phyloP scores from a whole-genome alignment of 2,797 vertebrate species.

The Manis crassicaudata region DNA sequence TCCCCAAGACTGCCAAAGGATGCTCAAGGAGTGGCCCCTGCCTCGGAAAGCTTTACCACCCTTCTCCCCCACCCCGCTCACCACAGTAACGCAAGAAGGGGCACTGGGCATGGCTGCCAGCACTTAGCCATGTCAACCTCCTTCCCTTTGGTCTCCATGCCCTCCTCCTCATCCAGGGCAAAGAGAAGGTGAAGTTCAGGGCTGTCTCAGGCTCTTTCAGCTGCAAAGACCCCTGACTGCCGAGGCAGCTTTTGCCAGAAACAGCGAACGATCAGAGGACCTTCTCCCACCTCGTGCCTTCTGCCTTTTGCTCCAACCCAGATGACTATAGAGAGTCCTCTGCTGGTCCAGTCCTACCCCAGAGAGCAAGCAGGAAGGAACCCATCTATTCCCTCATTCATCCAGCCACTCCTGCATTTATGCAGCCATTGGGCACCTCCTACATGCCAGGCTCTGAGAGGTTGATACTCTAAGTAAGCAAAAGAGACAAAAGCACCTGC shows the following conservation, averaged over 20 bases:
- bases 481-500: too few relatives aligned
- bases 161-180: too few relatives aligned
- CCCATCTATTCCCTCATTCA: too few relatives aligned
- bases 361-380: neutral
- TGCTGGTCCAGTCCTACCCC: neutral
- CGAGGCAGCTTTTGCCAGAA: neutral
- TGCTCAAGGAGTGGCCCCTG: neutral
- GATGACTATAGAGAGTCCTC: neutral
- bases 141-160: neutral
- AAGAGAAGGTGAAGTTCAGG: neutral
- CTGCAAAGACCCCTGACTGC: neutral
- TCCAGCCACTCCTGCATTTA: neutral
- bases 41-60: too few relatives aligned
- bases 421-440: neutral
- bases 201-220: neutral
- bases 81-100: neutral
- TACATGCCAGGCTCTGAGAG: too few relatives aligned
- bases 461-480: neutral
- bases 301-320: neutral
- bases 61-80: neutral
- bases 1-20: neutral
- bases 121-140: neutral
- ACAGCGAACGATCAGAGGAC: neutral
- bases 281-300: neutral
- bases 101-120: neutral